phyloP scores from a whole-genome alignment of 2,888 invertebrate genomes.

The Ennomos fuscantarius region DNA sequence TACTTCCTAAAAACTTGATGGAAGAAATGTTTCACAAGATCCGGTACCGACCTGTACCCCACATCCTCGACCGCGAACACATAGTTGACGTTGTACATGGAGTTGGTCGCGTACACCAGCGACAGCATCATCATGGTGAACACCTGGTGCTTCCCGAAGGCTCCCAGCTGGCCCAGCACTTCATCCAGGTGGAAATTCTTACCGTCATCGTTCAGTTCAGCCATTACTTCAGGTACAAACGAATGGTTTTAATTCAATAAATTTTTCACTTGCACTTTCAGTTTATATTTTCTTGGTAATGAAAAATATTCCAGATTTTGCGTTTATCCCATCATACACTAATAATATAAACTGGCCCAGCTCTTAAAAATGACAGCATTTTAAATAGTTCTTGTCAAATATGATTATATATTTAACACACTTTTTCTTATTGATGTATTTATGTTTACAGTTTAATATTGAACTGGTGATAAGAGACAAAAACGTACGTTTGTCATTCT shows the following conservation, averaged over 20 bases:
- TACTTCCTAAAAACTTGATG: no score
- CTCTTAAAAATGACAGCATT: no score
- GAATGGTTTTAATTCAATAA: no score
- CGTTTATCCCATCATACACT: no score
- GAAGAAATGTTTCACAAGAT: no score
- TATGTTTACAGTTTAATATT: not conserved
- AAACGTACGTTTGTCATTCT: not conserved
- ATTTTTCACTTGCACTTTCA: not conserved
- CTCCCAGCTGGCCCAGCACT: slow-evolving; percentile 71
- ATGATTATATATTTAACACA: no score
- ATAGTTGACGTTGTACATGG: slow-evolving; percentile 78
- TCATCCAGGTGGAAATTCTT: slow-evolving; percentile 69
- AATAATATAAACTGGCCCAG: no score
- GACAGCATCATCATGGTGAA: slow-evolving; percentile 70
- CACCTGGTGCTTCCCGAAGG: slow-evolving; percentile 79
- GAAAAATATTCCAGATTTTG: no score
- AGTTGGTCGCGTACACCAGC: slow-evolving; percentile 76
- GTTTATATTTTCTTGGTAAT: not conserved
- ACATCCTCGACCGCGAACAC: slow-evolving; percentile 77
- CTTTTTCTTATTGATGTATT: no score
- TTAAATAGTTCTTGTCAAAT: no score
- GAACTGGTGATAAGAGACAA: not conserved
- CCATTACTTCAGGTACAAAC: slow-evolving; percentile 31
- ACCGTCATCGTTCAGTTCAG: slow-evolving; percentile 30
- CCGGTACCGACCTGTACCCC: slow-evolving; percentile 62